phyloP scores from a whole-genome alignment of 1,140 invertebrate genomes.

The Drosophila parabipectinata region DNA sequence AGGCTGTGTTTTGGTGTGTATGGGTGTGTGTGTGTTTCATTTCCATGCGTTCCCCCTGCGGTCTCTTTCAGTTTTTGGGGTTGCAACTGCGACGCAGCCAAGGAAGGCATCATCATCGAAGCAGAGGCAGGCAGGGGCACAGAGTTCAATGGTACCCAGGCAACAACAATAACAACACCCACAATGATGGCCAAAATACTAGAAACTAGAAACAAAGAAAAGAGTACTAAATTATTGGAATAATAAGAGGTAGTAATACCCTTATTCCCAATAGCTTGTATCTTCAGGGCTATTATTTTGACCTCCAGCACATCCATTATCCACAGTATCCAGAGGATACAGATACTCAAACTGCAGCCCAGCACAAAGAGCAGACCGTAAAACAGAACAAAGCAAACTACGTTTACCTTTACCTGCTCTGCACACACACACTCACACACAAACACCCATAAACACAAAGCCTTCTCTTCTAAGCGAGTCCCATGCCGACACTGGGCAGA shows the following conservation, averaged over 20 bases:
- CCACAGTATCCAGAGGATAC: slow-evolving; percentile 12
- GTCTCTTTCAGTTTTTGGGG: slow-evolving; percentile 50
- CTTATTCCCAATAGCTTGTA: no score
- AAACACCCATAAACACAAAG: neutral
- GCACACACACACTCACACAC: slow-evolving; percentile 1
- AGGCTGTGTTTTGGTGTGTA: slow-evolving; percentile 5
- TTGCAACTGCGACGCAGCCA: slow-evolving; percentile 41
- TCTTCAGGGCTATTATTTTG: slow-evolving; percentile 1
- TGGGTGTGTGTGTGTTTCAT: slow-evolving; percentile 38
- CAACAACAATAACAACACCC: slow-evolving; percentile 38
- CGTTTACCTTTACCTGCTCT: slow-evolving; percentile 46
- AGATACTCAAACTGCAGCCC: slow-evolving; percentile 8
- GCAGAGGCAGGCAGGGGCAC: slow-evolving; percentile 48
- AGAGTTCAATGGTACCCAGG: slow-evolving; percentile 74
- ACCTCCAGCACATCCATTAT: neutral
- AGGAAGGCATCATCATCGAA: neutral
- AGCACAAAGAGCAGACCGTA: slow-evolving; percentile 62
- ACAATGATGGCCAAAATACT: slow-evolving; percentile 14
- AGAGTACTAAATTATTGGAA: no score
- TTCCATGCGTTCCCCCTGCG: slow-evolving; percentile 57
- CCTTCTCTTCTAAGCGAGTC: slow-evolving; percentile 33
- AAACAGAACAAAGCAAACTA: slow-evolving; percentile 61
- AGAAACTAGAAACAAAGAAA: neutral
- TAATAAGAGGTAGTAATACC: no score
- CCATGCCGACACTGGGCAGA: slow-evolving; percentile 21